Base-by-base conservation (phyloP, 2,797 vertebrate species). In the Hypotaenidia okinawae region DNA sequence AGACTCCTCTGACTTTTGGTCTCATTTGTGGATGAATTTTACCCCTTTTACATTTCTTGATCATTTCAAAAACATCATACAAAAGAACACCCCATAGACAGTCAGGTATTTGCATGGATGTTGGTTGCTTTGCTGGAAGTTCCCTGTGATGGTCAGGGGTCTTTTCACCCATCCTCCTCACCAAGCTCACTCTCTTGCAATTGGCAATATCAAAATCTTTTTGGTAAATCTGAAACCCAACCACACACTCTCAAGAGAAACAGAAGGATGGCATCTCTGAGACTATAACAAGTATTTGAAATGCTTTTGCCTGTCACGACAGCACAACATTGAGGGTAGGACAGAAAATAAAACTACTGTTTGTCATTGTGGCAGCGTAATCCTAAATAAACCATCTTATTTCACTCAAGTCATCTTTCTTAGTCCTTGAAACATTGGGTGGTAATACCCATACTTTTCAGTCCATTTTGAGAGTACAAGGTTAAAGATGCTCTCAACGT, bases 111-210 rank as follows among this genome's bases (percentile, higher is more conserved):
- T 87, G 22, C 35, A 28, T 1, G 16, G 66, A 28, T 39, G 18
- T 11, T 69, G 54, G 18, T 18, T 75, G 37, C 35, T 93, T 84
- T 73, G 33, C 24, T 90, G n/a, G 11, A 75, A 28, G 19, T 37
- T 81, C 37, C 47, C 47, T 47, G 19, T 62, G 51, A 35, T 4
- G 4, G 10, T 39, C 0, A 0, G 17, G 45, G 41, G 5, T 45
- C 58, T 78, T 12, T 16, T 66, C 47, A 57, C 16, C 14, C 47
- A 79, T 1, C 10, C n/a, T 66, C 23, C 23, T 47, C 45, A 54
- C 7, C 4, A 63, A 87, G 11, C 21, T 87, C 16, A 58, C 18
- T 39, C 9, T 27, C 47, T 63, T 49, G 16, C 30, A 80, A 57
- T 8, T 67, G 28, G 8, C 10, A 83, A 67, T 16, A 63, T 17